phyloP scores from a whole-genome alignment of 2,888 invertebrate genomes.

The Eupithecia exiguata region DNA sequence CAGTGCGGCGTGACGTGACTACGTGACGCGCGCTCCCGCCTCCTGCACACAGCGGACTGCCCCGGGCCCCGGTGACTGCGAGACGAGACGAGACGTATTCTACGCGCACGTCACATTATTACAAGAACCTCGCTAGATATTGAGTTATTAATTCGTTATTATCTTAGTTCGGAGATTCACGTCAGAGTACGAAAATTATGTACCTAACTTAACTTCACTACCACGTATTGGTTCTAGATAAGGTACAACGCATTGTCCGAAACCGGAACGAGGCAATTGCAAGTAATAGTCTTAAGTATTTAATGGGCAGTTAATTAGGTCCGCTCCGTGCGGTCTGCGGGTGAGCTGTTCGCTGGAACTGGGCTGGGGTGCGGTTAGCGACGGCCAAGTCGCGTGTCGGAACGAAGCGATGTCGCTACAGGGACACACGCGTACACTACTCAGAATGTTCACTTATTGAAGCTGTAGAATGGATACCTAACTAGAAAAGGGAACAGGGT shows the following conservation, averaged over 20 bases:
- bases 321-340: neutral
- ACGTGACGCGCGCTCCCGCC: neutral
- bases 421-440: neutral
- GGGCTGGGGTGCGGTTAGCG: neutral
- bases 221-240: neutral
- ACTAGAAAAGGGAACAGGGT: neutral
- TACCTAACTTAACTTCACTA: neutral
- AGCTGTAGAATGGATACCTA: neutral
- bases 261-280: conserved; percentile 20
- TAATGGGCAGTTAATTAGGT: conserved; percentile 2
- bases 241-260: conserved; percentile 1
- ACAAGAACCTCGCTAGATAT: neutral
- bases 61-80: neutral
- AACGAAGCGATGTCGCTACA: neutral
- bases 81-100: neutral
- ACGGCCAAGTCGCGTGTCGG: neutral
- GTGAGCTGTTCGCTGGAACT: neutral
- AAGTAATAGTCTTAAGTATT: neutral
- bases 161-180: neutral
- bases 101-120: no score
- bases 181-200: neutral
- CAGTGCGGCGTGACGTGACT: neutral
- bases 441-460: neutral
- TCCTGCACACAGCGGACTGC: neutral
- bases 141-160: no score